Evolutionary conservation across 2,113 vertebrate species (phyloP).

Genomic region (Eleginops maclovinus): DNA sequence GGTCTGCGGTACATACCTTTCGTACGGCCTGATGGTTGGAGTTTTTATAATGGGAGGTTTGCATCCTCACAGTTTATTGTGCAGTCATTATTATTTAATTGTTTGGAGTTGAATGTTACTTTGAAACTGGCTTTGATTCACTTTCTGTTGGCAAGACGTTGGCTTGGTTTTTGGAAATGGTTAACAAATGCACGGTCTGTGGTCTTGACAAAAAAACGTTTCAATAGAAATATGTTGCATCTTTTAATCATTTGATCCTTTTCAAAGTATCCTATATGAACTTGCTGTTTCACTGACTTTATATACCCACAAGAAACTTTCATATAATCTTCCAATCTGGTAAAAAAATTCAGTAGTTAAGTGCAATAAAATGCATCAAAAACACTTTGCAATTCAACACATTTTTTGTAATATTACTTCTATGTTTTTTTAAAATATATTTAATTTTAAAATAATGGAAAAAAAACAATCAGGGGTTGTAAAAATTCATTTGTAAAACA

Average conservation of each 20-base stretch:
- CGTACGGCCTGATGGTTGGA: conserved; percentile 6
- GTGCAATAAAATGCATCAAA: background rate
- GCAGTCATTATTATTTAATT: background rate
- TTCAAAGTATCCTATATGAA: background rate
- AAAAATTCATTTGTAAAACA: too few relatives aligned
- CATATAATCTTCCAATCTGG: background rate
- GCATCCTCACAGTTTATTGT: background rate
- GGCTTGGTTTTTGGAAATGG: background rate
- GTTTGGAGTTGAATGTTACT: conserved; percentile 1
- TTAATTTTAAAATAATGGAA: background rate
- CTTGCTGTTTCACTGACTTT: background rate
- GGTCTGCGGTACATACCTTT: conserved; percentile 13
- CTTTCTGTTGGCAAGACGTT: background rate
- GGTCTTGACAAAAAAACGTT: background rate
- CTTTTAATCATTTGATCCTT: background rate
- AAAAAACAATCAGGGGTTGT: background rate
- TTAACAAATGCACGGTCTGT: conserved; percentile 7
- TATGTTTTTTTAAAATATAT: background rate
- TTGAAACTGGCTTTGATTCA: background rate
- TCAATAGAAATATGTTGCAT: background rate
- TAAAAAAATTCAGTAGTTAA: background rate
- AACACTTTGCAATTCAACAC: background rate
- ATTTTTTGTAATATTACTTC: background rate
- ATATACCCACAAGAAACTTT: background rate
- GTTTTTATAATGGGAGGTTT: conserved; percentile 6